Base-by-base conservation (phyloP, 2,113 vertebrate species). In the Amazona vittata region DNA sequence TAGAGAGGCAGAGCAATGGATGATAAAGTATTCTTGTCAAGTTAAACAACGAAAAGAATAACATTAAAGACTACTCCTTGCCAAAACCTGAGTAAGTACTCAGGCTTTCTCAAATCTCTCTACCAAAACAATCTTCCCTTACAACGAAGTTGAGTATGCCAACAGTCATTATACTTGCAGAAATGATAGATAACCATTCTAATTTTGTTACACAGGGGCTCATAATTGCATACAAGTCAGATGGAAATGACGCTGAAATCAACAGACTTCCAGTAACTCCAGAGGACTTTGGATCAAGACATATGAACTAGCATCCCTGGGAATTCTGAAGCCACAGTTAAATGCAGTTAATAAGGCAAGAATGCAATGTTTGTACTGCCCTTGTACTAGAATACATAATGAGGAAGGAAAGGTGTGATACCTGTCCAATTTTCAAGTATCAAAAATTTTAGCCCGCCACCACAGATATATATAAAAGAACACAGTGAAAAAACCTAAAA, bases 271-370 rank as follows among this genome's bases (percentile, higher is more conserved):
- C 47, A 69, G 41, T 22, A 60, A 76, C 33, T 79, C 16, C 13
- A 55, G 29, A 65, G 15, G 14, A 50, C 22, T 63, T 47, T 0
- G 12, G 21, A 89, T 43, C 31, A 67, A 78, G 33, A 4, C 0
- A 0, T 52, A 68, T 28, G 9, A 86, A 26, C 31, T 6, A 41
- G 8, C 11, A 63, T 17, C 26, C 41, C 37, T 1, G 1, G 9
- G 5, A 65, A 19, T 41, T 75, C 62, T 41, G 33, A 60, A 76
- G 43, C 19, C 47, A 13, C 14, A 55, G 33, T 24, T 52, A 12
- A 47, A 57, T 20, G 37, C 4, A 39, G 4, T 26, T 67, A n/a
- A 26, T 37, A 19, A 76, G 26, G 14, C 28, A 81, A 47, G 35
- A 63, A 69, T 28, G 5, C 12, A 65, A 12, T 2, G 5, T 33